Conservation (phyloP, 2,888 invertebrate genomes). For the Nebria salina region DNA sequence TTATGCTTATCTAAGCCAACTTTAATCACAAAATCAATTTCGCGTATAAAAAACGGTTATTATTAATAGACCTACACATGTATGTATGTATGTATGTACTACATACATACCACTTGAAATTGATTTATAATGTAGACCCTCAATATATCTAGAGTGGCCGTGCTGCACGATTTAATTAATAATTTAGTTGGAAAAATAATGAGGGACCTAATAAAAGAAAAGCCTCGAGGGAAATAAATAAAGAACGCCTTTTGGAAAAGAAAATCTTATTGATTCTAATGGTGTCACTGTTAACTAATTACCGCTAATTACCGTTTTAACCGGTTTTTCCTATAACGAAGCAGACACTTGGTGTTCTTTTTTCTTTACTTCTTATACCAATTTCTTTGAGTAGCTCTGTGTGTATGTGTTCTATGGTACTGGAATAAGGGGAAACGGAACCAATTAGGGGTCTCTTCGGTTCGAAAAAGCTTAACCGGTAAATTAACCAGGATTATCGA, state of each 20-base stretch:
- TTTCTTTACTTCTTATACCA: background rate
- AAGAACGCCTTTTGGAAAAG: no score
- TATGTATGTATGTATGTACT: no score
- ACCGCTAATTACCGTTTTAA: background rate
- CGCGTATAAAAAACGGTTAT: background rate
- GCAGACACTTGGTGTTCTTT: background rate
- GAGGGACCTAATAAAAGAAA: background rate
- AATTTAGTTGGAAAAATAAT: no score
- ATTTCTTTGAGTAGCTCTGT: background rate
- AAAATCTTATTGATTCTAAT: background rate
- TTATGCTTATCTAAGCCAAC: background rate
- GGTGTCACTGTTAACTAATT: background rate
- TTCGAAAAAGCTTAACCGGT: slow-evolving; percentile 25
- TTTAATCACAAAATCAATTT: background rate
- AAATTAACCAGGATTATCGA: slow-evolving; percentile 32
- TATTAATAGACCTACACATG: background rate
- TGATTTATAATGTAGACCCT: background rate
- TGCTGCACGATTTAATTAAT: no score
- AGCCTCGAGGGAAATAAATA: background rate
- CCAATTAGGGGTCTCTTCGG: background rate
- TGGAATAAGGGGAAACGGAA: background rate
- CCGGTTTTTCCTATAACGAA: background rate
- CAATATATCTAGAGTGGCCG: background rate
- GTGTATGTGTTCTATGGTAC: background rate
- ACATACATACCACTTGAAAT: background rate